Evolutionary conservation across 1,140 invertebrate species (phyloP).

Genomic region (Aporrectodea caliginosa): DNA sequence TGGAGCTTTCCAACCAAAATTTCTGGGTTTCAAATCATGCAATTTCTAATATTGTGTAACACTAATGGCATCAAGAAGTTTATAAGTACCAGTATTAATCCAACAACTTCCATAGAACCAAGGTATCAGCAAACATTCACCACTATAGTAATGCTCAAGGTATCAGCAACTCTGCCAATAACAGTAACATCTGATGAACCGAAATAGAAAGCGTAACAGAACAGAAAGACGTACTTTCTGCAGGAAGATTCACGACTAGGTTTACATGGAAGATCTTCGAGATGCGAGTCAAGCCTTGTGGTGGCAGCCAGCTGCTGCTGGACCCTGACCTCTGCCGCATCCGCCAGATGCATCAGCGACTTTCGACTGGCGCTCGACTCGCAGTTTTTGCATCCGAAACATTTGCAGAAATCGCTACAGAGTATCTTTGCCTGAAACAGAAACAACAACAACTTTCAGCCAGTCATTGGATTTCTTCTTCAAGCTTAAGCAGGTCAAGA

Average conservation of each 20-base stretch:
- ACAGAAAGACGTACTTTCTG: slow-evolving; percentile 46
- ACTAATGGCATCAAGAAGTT: too few relatives aligned
- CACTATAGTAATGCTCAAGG: too few relatives aligned
- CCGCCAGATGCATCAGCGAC: slow-evolving; percentile 65
- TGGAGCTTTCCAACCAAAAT: too few relatives aligned
- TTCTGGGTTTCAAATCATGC: too few relatives aligned
- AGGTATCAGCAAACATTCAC: too few relatives aligned
- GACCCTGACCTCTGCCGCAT: slow-evolving; percentile 65
- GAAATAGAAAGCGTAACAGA: not conserved
- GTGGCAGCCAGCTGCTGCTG: slow-evolving; percentile 63
- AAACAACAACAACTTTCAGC: too few relatives aligned
- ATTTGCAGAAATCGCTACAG: slow-evolving; percentile 94
- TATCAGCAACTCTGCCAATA: too few relatives aligned
- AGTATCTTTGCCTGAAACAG: slow-evolving; percentile 89
- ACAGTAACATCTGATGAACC: slow-evolving; percentile 10
- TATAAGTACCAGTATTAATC: too few relatives aligned
- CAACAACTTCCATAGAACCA: too few relatives aligned
- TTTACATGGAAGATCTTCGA: slow-evolving; percentile 59
- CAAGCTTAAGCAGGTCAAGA: too few relatives aligned
- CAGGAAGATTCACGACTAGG: slow-evolving; percentile 44
- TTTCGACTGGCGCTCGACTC: slow-evolving; percentile 66
- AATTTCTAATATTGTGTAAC: too few relatives aligned
- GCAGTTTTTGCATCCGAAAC: slow-evolving; percentile 93
- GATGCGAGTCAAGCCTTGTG: slow-evolving; percentile 61
- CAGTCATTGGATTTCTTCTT: too few relatives aligned